Percentiles rank a stretch among this genome's conserved stretches.
These are phyloP conservation scores for Polymixis lichenea DNA, from an alignment of 2,888 invertebrate species.

Conservation along the genomic window DNA sequence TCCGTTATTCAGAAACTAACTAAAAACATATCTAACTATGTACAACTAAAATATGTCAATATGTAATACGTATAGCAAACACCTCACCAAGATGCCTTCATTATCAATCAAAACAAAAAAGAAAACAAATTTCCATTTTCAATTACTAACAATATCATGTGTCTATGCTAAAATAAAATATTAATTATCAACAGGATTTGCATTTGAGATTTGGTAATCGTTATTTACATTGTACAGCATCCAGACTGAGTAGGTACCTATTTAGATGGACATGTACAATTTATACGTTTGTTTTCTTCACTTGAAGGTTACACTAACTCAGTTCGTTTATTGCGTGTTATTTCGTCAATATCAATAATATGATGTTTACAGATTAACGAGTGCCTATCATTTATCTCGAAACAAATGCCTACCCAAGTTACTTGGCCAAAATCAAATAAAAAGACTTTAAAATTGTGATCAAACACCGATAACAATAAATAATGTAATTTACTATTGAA, in stretches of 20 bases:
- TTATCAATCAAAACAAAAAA: not conserved
- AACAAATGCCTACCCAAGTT: slow-evolving; percentile 1
- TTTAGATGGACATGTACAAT: slow-evolving; percentile 9
- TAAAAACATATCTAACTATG: not conserved
- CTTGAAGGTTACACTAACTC: slow-evolving; percentile 58
- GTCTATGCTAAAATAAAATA: not conserved
- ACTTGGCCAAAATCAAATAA: not conserved
- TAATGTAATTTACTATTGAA: not conserved
- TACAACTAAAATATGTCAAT: too few species aligned
- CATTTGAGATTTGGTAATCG: slow-evolving; percentile 1
- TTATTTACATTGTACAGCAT: slow-evolving; percentile 29
- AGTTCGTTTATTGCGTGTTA: slow-evolving; percentile 72
- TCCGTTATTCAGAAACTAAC: not conserved
- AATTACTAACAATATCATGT: not conserved
- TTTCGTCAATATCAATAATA: slow-evolving; percentile 71
- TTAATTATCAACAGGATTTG: slow-evolving; percentile 8
- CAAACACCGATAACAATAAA: not conserved
- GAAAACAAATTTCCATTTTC: too few species aligned
- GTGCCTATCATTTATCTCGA: slow-evolving; percentile 46
- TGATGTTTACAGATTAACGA: slow-evolving; percentile 58
- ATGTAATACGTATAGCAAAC: too few species aligned
- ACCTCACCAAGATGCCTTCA: not conserved
- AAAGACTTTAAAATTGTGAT: not conserved
- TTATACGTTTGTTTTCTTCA: slow-evolving; percentile 41
- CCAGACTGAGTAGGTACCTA: slow-evolving; percentile 6